Percentiles rank a stretch among this genome's conserved stretches.
phyloP scores from a whole-genome alignment of 2,113 vertebrate species.

The Ceratotherium simum region DNA sequence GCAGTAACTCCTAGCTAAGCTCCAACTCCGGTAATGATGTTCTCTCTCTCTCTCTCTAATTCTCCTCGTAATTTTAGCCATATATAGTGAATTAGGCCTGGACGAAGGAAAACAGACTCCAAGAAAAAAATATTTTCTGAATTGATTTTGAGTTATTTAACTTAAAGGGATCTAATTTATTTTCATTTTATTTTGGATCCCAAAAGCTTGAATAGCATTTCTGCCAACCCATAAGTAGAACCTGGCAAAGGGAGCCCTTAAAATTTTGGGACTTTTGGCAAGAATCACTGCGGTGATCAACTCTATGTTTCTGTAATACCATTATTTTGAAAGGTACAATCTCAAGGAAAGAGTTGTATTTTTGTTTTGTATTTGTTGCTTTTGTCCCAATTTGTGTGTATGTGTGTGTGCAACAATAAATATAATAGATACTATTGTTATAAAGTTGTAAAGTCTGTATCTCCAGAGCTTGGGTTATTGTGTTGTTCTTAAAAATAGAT shows the following conservation, averaged over 20 bases:
- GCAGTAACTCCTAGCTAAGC: conserved; percentile 4
- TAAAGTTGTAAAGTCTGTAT: background rate
- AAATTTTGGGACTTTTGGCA: background rate
- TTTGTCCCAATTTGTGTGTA: background rate
- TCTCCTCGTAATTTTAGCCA: conserved; percentile 59
- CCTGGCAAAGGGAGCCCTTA: background rate
- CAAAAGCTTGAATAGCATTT: conserved; percentile 28
- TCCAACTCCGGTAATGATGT: conserved; percentile 33
- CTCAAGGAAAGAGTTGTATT: conserved; percentile 10
- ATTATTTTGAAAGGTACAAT: conserved; percentile 41
- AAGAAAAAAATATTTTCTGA: conserved; percentile 42
- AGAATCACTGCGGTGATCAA: conserved; percentile 25
- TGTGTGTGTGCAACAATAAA: background rate
- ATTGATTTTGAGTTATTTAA: conserved; percentile 59
- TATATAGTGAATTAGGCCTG: conserved; percentile 7
- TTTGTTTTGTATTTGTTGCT: background rate
- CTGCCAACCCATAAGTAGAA: conserved; percentile 12
- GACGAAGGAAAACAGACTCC: conserved; percentile 47
- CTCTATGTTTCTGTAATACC: background rate
- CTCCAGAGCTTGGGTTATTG: background rate
- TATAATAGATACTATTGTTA: background rate
- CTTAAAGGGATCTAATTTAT: conserved; percentile 27
- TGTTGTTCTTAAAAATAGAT: conserved; percentile 27
- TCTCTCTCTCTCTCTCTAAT: background rate
- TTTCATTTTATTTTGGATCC: conserved; percentile 53